Percentiles rank a stretch among this genome's conserved stretches.
Evolutionary conservation across 2,797 vertebrate genomes (phyloP).

Genomic region (Lithobates pipiens): DNA sequence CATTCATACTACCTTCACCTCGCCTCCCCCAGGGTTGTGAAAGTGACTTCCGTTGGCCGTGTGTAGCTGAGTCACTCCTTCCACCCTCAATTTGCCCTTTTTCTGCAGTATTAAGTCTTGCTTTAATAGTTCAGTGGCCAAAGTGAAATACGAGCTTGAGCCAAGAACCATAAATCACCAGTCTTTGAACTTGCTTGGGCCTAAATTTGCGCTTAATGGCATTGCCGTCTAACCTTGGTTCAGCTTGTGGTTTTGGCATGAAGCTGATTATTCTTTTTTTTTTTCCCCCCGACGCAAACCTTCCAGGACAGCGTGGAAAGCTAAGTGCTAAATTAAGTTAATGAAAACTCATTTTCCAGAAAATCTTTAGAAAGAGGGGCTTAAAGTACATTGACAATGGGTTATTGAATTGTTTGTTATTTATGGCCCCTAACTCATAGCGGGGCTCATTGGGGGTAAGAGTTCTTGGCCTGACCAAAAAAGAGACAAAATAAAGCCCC

Average conservation of each 20-base stretch:
- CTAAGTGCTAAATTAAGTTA: conserved; percentile 65
- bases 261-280: neutral
- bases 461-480: neutral
- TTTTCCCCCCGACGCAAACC: neutral
- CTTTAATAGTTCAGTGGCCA: conserved; percentile 11
- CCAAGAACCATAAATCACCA: conserved; percentile 16
- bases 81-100: conserved; percentile 21
- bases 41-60: neutral
- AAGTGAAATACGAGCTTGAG: conserved; percentile 13
- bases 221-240: conserved; percentile 13
- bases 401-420: conserved; percentile 35
- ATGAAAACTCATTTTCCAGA: conserved; percentile 59
- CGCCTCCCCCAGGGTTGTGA: neutral
- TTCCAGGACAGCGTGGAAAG: conserved; percentile 50
- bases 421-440: neutral
- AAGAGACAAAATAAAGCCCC: neutral
- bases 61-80: conserved; percentile 4
- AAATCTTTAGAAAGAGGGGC: conserved; percentile 63
- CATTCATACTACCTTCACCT: neutral
- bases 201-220: conserved; percentile 2
- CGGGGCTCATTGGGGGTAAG: neutral
- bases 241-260: conserved; percentile 51
- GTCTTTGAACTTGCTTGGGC: neutral
- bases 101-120: conserved; percentile 6
- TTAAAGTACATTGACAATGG: conserved; percentile 65